phyloP scores from a whole-genome alignment of 2,113 vertebrate genomes.

The Melanocharis versteri region DNA sequence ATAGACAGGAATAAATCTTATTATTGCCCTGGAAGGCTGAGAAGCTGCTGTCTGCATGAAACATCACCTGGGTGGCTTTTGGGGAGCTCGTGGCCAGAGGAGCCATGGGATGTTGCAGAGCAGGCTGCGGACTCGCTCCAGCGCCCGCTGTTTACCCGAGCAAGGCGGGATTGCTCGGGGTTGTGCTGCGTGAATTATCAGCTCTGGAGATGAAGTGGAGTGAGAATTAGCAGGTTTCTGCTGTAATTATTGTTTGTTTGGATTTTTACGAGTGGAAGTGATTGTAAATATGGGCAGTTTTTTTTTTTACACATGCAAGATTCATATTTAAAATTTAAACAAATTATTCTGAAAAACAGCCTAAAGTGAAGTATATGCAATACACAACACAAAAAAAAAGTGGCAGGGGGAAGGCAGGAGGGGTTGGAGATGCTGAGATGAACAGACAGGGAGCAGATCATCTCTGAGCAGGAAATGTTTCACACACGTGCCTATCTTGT shows the following conservation, averaged over 20 bases:
- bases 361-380: not conserved
- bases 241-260: not conserved
- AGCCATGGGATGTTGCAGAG: accelerated
- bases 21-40: not conserved
- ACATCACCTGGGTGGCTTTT: not conserved
- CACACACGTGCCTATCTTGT: accelerated
- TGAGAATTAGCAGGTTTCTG: constrained; percentile 39
- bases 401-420: not conserved
- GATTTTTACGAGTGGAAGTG: not conserved
- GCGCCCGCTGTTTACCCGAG: not conserved
- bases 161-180: not conserved
- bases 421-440: not conserved
- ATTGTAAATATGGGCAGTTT: not conserved
- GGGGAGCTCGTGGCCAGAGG: not conserved
- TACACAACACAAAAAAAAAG: not conserved
- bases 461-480: not conserved
- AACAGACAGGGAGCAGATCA: not conserved
- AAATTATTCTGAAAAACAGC: constrained; percentile 16
- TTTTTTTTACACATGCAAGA: not conserved
- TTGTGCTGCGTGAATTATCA: not conserved
- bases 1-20: not conserved
- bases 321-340: not conserved
- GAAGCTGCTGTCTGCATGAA: not conserved
- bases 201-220: not conserved
- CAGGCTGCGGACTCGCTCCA: not conserved